Evolutionary conservation across 2,113 vertebrate genomes (phyloP).

Genomic region (Mesocricetus auratus): DNA sequence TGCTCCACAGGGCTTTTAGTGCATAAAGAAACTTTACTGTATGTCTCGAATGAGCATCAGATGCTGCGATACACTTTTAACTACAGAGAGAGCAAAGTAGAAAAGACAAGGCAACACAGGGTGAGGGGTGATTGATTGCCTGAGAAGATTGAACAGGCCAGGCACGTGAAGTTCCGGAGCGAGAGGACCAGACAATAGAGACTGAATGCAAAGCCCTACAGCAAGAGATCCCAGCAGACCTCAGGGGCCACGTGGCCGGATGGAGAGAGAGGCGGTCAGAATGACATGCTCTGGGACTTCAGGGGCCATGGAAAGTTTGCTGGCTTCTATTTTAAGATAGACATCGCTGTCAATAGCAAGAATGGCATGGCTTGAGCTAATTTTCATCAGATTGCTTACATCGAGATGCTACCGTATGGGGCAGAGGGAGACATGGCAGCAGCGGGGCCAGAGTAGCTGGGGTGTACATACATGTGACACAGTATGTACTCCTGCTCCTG

Average conservation of each 20-base stretch:
- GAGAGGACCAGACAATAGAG: neutral
- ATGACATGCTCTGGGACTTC: too few relatives aligned
- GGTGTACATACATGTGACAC: neutral
- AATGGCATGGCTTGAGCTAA: neutral
- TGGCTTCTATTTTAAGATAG: neutral
- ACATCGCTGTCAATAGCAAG: neutral
- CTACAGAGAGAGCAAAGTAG: neutral
- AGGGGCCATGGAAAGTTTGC: neutral
- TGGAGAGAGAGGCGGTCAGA: neutral
- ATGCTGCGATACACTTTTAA: too few relatives aligned
- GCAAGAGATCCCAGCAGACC: neutral
- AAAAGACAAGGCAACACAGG: neutral
- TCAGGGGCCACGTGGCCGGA: neutral
- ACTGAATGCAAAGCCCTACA: neutral
- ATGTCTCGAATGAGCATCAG: neutral
- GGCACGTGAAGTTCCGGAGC: neutral
- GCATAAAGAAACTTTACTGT: neutral
- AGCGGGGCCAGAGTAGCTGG: neutral
- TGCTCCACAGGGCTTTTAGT: neutral
- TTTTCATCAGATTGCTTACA: neutral
- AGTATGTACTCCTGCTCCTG: neutral
- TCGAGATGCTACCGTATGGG: neutral
- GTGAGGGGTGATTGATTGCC: too few relatives aligned
- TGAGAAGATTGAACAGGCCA: neutral
- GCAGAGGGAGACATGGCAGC: neutral